Percentiles rank a stretch among this genome's conserved stretches.
Evolutionary conservation across 2,113 vertebrate genomes (phyloP).

Genomic region (Melanocharis versteri): DNA sequence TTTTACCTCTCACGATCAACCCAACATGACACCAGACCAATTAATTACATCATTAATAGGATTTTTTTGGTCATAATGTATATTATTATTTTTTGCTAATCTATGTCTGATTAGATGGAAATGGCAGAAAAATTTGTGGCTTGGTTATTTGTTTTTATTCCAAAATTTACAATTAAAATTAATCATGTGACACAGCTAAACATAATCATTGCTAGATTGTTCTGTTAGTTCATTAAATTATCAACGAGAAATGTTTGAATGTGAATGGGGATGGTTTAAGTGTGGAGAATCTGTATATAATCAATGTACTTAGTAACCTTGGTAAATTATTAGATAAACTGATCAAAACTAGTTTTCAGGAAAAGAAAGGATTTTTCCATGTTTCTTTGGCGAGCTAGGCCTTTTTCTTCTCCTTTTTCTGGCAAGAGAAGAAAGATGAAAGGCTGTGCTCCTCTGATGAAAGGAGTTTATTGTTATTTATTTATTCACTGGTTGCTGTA

Average conservation of each 20-base stretch:
- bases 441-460: conserved; percentile 27
- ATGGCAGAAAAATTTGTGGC: background rate
- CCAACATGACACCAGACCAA: background rate
- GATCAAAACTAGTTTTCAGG: conserved; percentile 6
- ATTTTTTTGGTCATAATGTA: background rate
- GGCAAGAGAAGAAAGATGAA: background rate
- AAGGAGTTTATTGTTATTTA: conserved; percentile 58
- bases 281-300: background rate
- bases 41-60: background rate
- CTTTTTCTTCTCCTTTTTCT: background rate
- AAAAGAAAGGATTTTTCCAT: background rate
- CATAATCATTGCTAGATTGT: background rate
- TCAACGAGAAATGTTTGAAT: background rate
- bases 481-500: conserved; percentile 45
- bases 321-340: conserved; percentile 3
- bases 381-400: background rate
- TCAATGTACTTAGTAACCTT: background rate
- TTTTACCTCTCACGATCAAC: background rate
- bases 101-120: background rate
- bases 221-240: background rate
- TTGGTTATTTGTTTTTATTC: background rate
- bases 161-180: background rate
- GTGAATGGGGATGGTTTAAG: background rate
- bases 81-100: background rate
- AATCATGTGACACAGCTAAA: background rate